Base-by-base conservation (phyloP, 2,113 vertebrate species). In the Gavia stellata region DNA sequence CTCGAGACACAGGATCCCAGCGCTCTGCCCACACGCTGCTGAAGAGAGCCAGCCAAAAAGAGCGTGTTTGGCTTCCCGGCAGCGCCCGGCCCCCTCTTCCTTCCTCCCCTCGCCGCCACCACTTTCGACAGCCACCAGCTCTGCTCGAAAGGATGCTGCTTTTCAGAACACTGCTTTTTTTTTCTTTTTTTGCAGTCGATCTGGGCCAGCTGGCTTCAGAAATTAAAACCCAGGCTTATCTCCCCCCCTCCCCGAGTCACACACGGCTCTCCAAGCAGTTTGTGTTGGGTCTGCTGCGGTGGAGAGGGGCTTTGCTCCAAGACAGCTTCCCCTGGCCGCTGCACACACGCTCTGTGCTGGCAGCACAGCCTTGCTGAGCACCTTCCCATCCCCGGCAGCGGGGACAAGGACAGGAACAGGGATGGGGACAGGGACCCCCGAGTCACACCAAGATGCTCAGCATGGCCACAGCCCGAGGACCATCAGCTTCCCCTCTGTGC, bases 261-360 rank as follows among this genome's bases (percentile, higher is more conserved):
- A 2, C 0, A 0, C 45, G 3, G 63, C 52, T 88, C 94, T 18
- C 42, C 38, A 0, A 3, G 82, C 65, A 6, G 38, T 34, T 44
- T 6, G 74, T 36, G 79, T 6, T 29, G 82, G 70, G 28, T 28
- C 25, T 59, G 91, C 24, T 9, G 71, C 1, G 1, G 7, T 1
- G 38, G 17, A 55, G 56, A 67, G 58, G 38, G 28, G 59, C 4
- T 93, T 38, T 61, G 65, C 52, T 67, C 34, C 29, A 4, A n/a
- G 17, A 33, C 6, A 77, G 44, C 49, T 59, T 75, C 40, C 31
- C 55, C 31, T n/a, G 5, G 0, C 18, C 1, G 13, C 66, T 20
- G 53, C 19, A 13, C 47, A 3, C 77, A 12, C 1, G 6, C 23
- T 26, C 55, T 29, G 78, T 3, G 7, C 62, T 7, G 52, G n/a